A percentile compares a stretch with the other conserved stretches of the same genome.
Conservation (phyloP, 2,888 invertebrate genomes). For the Vandiemenella viatica region DNA sequence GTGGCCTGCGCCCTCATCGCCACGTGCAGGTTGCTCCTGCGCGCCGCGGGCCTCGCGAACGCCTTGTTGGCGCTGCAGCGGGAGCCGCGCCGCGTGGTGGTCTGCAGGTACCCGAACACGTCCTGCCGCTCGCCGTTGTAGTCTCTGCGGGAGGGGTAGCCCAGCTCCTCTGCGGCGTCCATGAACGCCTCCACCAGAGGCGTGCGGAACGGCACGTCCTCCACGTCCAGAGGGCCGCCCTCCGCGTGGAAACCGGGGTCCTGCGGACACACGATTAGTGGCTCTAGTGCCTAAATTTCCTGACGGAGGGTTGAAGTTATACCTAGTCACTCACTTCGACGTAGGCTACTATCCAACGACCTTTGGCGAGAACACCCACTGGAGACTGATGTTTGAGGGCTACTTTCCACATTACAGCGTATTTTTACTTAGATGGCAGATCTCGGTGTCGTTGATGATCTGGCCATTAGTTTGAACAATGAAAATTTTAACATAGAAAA, state of each 20-base stretch:
- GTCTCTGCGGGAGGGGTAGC: constrained; percentile 56
- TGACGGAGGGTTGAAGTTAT: no score
- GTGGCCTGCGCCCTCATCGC: constrained; percentile 52
- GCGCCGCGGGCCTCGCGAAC: constrained; percentile 51
- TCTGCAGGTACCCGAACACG: constrained; percentile 57
- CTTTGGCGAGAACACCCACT: no score
- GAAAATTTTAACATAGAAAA: no score
- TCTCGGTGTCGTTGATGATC: no score
- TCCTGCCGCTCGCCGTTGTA: constrained; percentile 33
- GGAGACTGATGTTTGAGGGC: no score
- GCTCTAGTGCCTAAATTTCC: no score
- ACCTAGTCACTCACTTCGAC: no score
- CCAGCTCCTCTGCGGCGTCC: constrained; percentile 49
- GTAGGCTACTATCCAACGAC: no score
- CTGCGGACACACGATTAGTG: no score
- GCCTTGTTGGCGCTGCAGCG: constrained; percentile 69
- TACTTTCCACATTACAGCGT: no score
- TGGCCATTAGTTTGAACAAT: no score
- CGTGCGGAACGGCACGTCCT: constrained; percentile 46
- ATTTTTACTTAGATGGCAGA: no score
- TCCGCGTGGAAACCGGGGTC: constrained; percentile 50
- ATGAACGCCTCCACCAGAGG: constrained; percentile 47
- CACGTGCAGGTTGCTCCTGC: constrained; percentile 51
- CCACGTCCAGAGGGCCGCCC: constrained; percentile 52
- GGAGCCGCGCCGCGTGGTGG: constrained; percentile 52